Evolutionary conservation across 2,888 invertebrate species (phyloP), one percentile per base, ranked within the genome.

Genomic region (Trilocha varians): DNA sequence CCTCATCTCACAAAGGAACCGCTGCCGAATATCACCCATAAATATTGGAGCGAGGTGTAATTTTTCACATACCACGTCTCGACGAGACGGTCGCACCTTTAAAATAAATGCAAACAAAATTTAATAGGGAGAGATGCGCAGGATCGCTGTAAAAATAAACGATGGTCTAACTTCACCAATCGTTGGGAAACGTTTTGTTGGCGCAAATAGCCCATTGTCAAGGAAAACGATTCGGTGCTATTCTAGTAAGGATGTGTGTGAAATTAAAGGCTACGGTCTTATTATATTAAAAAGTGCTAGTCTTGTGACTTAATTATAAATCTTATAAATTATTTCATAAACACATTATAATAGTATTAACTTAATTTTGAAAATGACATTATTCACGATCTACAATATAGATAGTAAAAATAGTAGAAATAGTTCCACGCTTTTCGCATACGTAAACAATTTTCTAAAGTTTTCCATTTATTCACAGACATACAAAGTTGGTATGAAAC

Each of bases 91-190:
- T 83, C 85, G 84, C 85, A 84, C 84, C 85, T 85, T 85, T 80
- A 84, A 85, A 85, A 85, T 84, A 84, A 85, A 85, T 84, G 85
- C 85, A 85, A 84, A 85, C 84, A 84, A 85, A 85, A 84, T 84
- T 83, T 85, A 85, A 85, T 85, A 85, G 85, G 84, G 84, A 84
- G 83, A 84, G 85, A 82, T 83, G 84, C 84, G 76, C 84, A 69
- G 83, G 79, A 79, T 76, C 75, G 82, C 82, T 70, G 62, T 79
- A 82, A 82, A 85, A 84, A 84, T 83, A 85, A 85, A 85, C 69
- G 75, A 82, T 69, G 67, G 63, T 61, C 65, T 67, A 66, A 70
- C 73, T 63, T 70, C 68, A 65, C 70, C 78, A 76, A 76, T 80
- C 78, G 69, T 68, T 65, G 69, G 62, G 69, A 72, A 71, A 77